Evolutionary conservation across 2,888 invertebrate genomes (phyloP), one percentile per base, ranked within the genome.

Genomic region (Parasteatoda lunata): DNA sequence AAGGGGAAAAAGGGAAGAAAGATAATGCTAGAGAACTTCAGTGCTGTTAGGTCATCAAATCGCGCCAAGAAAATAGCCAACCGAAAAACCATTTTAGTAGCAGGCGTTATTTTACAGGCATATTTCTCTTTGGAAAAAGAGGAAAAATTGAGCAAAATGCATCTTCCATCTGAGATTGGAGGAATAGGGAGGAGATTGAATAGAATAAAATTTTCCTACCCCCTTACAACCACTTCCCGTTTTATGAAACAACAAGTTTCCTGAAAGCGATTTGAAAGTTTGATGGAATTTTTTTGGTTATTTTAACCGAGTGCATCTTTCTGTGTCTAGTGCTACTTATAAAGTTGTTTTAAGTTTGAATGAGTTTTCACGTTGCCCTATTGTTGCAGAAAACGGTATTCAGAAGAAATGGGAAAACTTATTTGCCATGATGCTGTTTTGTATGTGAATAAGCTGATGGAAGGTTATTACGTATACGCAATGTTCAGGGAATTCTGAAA

Each of bases 81-180:
- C 13, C 79, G 64, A 75, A 76, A 76, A 76, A 76, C 15, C 76
- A 64, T 66, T 76, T 76, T 76, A 76, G 59, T 9, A 59, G 70
- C 75, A 82, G 75, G 75, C 82, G 70, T 82, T 82, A 85, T 85
- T 85, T 85, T 79, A 85, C 84, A 79, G 65, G 65, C 75, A 79
- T 75, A 47, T 69, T 75, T 6, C 70, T 52, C 30, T 49, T n/a
- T 7, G n/a, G 45, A n/a, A 45, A 30, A 45, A 30, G 13, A 54
- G 13, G 9, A 78, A 59, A 72, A 69, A 69, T 65, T 47, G 13
- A 47, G 48, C 13, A 69, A 69, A 69, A 69, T 48, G 45, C 69
- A 69, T 48, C 69, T 59, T 47, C 13, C 30, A 69, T 15, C 45
- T 9, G 45, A 69, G 48, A 69, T 59, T 59, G 59, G n/a, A 59